Percentiles rank a stretch among this genome's conserved stretches.
Evolutionary conservation across 1,140 invertebrate genomes (phyloP).

Genomic region (Vanessa atalanta): DNA sequence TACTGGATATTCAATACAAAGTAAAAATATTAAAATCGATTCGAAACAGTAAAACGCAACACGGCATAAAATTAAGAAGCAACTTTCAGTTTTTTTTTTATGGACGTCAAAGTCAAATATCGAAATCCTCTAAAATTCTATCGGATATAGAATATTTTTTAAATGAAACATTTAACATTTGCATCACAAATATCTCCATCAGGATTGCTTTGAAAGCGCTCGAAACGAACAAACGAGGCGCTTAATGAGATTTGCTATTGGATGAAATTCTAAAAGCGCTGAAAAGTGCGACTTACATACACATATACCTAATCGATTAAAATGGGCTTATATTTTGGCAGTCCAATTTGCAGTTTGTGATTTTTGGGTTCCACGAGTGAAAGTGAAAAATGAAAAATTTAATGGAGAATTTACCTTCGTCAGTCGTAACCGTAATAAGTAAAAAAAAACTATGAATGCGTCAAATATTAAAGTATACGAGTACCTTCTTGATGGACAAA

Average conservation of each 20-base stretch:
- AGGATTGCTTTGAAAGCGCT: constrained; percentile 32
- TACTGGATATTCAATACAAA: too few relatives aligned
- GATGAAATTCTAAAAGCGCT: constrained; percentile 19
- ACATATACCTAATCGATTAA: background rate
- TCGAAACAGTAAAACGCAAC: too few relatives aligned
- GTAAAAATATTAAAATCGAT: too few relatives aligned
- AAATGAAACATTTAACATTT: constrained; percentile 24
- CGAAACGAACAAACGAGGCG: constrained; percentile 8
- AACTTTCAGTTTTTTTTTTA: too few relatives aligned
- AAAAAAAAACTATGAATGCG: too few relatives aligned
- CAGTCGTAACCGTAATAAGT: too few relatives aligned
- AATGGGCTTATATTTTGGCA: background rate
- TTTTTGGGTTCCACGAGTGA: too few relatives aligned
- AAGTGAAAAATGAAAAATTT: too few relatives aligned
- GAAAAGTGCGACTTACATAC: background rate
- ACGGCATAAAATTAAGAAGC: too few relatives aligned
- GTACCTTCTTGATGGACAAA: too few relatives aligned
- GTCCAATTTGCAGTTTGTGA: background rate
- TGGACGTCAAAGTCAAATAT: background rate
- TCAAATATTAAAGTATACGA: too few relatives aligned
- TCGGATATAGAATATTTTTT: background rate
- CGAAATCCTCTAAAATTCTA: background rate
- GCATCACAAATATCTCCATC: constrained; percentile 40
- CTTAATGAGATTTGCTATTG: constrained; percentile 22
- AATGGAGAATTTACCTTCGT: too few relatives aligned